Percentiles rank a stretch among this genome's conserved stretches.
Conservation (phyloP, 2,888 invertebrate genomes). For the Tenthredo livida region DNA sequence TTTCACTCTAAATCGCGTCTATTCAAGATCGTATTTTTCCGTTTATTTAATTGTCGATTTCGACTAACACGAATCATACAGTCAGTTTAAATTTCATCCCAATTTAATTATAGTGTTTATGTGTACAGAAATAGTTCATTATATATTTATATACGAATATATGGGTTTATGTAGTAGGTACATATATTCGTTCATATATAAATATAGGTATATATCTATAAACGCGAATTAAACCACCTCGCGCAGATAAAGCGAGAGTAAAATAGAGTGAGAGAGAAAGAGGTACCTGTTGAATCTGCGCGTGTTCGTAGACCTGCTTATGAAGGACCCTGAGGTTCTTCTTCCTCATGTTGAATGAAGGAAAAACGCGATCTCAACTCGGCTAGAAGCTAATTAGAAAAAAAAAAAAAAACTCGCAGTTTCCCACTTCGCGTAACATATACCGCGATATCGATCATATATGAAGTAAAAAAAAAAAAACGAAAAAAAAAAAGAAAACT, state of each 20-base stretch:
- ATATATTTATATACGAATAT: not conserved
- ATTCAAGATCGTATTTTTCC: not conserved
- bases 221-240: slow-evolving; percentile 1
- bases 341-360: slow-evolving; percentile 71
- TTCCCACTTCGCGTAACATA: slow-evolving; percentile 7
- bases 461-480: not conserved
- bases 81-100: not conserved
- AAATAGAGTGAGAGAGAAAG: slow-evolving; percentile 7
- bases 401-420: not conserved
- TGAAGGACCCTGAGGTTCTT: slow-evolving; percentile 75
- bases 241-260: slow-evolving; percentile 19
- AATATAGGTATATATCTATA: not conserved
- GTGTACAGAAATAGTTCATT: not conserved
- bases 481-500: not conserved
- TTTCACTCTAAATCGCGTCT: not conserved
- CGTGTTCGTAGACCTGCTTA: slow-evolving; percentile 71
- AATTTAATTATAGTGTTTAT: not conserved
- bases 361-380: not conserved
- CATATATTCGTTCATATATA: not conserved
- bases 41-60: not conserved
- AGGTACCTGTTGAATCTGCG: slow-evolving; percentile 67
- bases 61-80: not conserved
- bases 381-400: not conserved
- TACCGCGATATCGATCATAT: not conserved
- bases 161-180: not conserved